Conservation (phyloP, 1,140 invertebrate species). For the Acromyrmex heyeri region DNA sequence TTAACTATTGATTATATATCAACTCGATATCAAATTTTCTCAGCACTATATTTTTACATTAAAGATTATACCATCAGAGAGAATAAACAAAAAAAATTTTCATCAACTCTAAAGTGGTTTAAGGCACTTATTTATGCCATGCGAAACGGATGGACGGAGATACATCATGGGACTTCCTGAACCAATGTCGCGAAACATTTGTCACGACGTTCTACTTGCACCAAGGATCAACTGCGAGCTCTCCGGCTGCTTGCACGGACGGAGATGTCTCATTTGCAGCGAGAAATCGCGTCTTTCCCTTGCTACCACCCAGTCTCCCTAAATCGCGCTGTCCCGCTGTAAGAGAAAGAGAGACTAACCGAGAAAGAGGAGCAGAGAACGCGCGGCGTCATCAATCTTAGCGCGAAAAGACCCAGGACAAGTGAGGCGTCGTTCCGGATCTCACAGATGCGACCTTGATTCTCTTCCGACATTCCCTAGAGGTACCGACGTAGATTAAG, state of each 20-base stretch:
- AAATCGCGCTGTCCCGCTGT: not conserved
- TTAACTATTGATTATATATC: slow-evolving; percentile 5
- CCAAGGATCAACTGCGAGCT: slow-evolving; percentile 56
- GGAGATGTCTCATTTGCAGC: slow-evolving; percentile 75
- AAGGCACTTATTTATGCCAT: slow-evolving; percentile 54
- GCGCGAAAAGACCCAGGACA: slow-evolving; percentile 75
- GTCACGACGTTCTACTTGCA: slow-evolving; percentile 61
- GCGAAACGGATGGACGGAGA: slow-evolving; percentile 58
- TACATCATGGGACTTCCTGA: slow-evolving; percentile 53
- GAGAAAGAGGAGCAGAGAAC: slow-evolving; percentile 57
- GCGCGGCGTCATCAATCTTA: slow-evolving; percentile 77
- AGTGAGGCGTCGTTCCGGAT: slow-evolving; percentile 74
- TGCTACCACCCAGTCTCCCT: slow-evolving; percentile 69
- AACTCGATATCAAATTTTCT: slow-evolving; percentile 14
- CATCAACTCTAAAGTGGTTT: slow-evolving; percentile 24
- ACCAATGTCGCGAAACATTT: slow-evolving; percentile 72
- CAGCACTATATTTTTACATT: not conserved
- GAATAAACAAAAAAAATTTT: slow-evolving; percentile 22
- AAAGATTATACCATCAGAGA: not conserved
- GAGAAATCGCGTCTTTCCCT: slow-evolving; percentile 75
- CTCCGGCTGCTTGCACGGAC: slow-evolving; percentile 49
- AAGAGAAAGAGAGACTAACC: slow-evolving; percentile 24
- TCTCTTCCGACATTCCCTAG: slow-evolving; percentile 80
- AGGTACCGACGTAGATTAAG: slow-evolving; percentile 80
- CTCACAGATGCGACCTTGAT: slow-evolving; percentile 85